Percentiles rank a stretch among this genome's conserved stretches.
Conservation (phyloP, 1,140 invertebrate species). For the Drosophila pseudoananassae region DNA sequence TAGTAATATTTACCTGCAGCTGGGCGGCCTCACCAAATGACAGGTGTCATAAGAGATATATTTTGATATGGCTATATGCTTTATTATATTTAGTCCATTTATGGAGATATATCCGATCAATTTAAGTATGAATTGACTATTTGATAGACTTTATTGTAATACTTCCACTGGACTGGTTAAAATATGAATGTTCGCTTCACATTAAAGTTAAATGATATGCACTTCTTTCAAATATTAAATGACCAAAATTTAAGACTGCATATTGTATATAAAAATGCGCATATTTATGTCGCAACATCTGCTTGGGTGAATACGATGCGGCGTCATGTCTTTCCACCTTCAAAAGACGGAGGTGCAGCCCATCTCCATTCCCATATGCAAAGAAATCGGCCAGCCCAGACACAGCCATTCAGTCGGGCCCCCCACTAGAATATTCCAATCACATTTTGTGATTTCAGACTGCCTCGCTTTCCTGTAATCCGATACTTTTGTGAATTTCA, state of each 20-base stretch:
- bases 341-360: conserved; percentile 29
- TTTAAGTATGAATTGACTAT: background rate
- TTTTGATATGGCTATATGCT: background rate
- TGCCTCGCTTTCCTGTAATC: conserved; percentile 81
- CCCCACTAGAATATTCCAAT: conserved; percentile 60
- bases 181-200: too few species aligned
- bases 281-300: conserved; percentile 59
- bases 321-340: conserved; percentile 47
- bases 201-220: too few species aligned
- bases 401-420: conserved; percentile 29
- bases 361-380: conserved; percentile 6
- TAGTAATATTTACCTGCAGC: conserved; percentile 47
- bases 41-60: conserved; percentile 40
- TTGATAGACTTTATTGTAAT: background rate
- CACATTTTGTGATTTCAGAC: conserved; percentile 82
- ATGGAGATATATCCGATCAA: background rate
- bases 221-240: conserved; percentile 6
- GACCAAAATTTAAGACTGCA: conserved; percentile 10
- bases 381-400: conserved; percentile 19
- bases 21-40: conserved; percentile 57
- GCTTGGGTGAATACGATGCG: conserved; percentile 24
- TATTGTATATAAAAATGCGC: background rate
- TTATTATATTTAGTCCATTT: background rate
- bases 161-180: background rate
- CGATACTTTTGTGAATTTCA: conserved; percentile 83